Percentiles rank a stretch among this genome's conserved stretches.
Evolutionary conservation across 1,140 invertebrate species (phyloP).

Genomic region (Drosophila paulistorum): DNA sequence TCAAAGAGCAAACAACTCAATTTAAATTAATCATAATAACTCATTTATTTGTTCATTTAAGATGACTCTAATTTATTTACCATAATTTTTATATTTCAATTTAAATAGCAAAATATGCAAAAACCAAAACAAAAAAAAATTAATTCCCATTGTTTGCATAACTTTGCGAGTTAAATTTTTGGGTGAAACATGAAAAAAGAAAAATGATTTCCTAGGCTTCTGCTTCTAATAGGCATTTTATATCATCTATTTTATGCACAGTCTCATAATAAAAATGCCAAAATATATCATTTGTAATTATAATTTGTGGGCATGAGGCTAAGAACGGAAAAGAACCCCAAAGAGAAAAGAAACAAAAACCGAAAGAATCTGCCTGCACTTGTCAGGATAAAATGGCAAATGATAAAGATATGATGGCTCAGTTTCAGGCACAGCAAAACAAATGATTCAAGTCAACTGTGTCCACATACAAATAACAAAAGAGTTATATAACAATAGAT

Average conservation of each 20-base stretch:
- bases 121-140: not conserved
- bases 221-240: conserved; percentile 51
- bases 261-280: conserved; percentile 64
- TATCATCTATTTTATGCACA: conserved; percentile 65
- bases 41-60: too few relatives aligned
- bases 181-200: not conserved
- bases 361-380: conserved; percentile 38
- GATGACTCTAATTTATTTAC: too few relatives aligned
- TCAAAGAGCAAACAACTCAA: too few relatives aligned
- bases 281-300: conserved; percentile 67
- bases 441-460: conserved; percentile 64
- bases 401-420: conserved; percentile 39
- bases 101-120: not conserved
- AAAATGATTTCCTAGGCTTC: not conserved
- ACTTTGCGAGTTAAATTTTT: not conserved
- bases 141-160: not conserved
- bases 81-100: not conserved
- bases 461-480: conserved; percentile 49
- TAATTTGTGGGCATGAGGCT: conserved; percentile 44
- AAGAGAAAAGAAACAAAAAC: not conserved
- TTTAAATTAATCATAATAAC: too few relatives aligned
- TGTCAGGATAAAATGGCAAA: conserved; percentile 44
- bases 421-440: conserved; percentile 34
- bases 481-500: conserved; percentile 67
- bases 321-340: not conserved